phyloP scores from a whole-genome alignment of 2,797 vertebrate species.

The Microchirus variegatus region DNA sequence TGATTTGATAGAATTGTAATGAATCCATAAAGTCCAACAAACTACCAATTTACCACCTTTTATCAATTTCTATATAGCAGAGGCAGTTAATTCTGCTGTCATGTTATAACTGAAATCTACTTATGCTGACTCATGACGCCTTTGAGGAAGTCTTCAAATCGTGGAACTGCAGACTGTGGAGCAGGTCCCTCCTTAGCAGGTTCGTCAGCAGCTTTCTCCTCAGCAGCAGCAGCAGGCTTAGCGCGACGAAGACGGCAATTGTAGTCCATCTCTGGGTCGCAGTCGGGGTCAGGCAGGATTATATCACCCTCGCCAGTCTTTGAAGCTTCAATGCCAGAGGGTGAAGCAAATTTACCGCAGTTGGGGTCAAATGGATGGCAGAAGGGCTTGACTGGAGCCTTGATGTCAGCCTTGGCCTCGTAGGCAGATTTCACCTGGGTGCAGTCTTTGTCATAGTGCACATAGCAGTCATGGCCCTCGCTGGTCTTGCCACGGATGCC shows the following conservation, averaged over 20 bases:
- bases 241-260: slow-evolving; percentile 80
- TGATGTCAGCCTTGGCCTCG: slow-evolving; percentile 46
- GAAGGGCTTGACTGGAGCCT: slow-evolving; percentile 56
- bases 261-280: slow-evolving; percentile 83
- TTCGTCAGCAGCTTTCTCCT: slow-evolving; percentile 49
- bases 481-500: slow-evolving; percentile 80
- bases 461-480: slow-evolving; percentile 83
- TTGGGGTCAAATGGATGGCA: slow-evolving; percentile 83
- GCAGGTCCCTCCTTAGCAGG: slow-evolving; percentile 29
- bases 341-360: slow-evolving; percentile 69
- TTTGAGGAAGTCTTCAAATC: slow-evolving; percentile 78
- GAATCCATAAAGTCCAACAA: slow-evolving; percentile 32
- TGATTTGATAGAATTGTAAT: slow-evolving; percentile 7
- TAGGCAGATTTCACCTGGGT: slow-evolving; percentile 56
- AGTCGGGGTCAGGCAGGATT: slow-evolving; percentile 80
- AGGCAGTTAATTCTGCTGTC: not conserved
- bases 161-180: slow-evolving; percentile 41
- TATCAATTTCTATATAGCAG: not conserved
- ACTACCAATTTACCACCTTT: not conserved
- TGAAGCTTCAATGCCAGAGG: slow-evolving; percentile 14
- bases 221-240: slow-evolving; percentile 43
- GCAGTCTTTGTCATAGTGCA: slow-evolving; percentile 85
- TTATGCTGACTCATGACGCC: slow-evolving; percentile 68
- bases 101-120: slow-evolving; percentile 54
- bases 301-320: slow-evolving; percentile 58